Evolutionary conservation across 2,113 vertebrate species (phyloP).

Genomic region (Mellivora capensis): DNA sequence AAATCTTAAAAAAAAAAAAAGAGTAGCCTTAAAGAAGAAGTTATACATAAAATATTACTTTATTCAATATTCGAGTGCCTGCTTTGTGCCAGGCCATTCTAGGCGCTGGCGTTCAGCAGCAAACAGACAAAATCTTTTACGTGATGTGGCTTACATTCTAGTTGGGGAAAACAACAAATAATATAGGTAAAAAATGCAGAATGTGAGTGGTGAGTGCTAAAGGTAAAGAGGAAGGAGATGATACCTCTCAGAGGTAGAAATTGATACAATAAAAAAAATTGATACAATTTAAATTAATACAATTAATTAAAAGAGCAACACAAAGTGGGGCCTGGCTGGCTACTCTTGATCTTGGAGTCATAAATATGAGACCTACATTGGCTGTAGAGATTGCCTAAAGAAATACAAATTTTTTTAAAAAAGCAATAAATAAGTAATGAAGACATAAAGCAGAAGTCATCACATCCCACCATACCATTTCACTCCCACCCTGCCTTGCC

Average conservation of each 20-base stretch:
- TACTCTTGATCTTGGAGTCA: not conserved
- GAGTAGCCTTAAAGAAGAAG: not conserved
- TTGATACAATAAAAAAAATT: not conserved
- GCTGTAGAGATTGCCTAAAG: not conserved
- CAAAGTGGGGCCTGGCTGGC: not conserved
- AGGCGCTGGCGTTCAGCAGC: not conserved
- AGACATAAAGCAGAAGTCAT: not conserved
- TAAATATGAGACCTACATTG: not conserved
- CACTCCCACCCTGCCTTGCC: not conserved
- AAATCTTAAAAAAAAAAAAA: too few species aligned
- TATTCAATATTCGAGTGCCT: not conserved
- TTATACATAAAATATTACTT: not conserved
- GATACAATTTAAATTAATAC: not conserved
- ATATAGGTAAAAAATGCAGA: not conserved
- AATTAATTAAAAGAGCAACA: not conserved
- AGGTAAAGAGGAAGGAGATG: not conserved
- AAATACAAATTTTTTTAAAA: not conserved
- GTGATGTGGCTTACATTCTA: not conserved
- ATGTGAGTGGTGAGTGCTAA: not conserved
- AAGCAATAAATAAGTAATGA: not conserved
- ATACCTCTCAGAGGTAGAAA: not conserved
- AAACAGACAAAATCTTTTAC: not conserved
- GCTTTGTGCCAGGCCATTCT: not conserved
- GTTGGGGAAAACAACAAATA: not conserved
- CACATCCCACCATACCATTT: not conserved